Base-by-base conservation (phyloP, 2,113 vertebrate species). In the Cercocebus atys region DNA sequence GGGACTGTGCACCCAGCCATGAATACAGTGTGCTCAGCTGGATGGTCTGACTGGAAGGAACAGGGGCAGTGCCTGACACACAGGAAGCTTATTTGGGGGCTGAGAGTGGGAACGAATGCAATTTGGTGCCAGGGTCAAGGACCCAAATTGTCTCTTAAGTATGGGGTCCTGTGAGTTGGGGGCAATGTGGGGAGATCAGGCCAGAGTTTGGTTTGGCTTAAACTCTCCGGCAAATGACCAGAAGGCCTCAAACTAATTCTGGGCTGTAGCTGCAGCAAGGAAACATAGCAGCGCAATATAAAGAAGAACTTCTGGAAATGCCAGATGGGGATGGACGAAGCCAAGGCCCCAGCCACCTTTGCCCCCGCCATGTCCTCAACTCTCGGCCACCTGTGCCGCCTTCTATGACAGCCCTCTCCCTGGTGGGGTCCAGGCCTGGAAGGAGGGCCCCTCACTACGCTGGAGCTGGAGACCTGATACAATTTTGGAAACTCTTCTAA, bases 271-370 rank as follows among this genome's bases (percentile, higher is more conserved):
- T 70, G 2, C 23, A 84, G 27, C 23, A 96, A 87, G 68, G 61
- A 43, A 11, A 0, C 2, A 87, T 35, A 18, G 13, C 0, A 0
- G 18, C 61, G 47, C 20, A 55, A 72, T 12, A 66, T 18, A 5
- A 72, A 64, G 45, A 82, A n/a, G n/a, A 85, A 52, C 79, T 70
- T 83, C 66, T 38, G 93, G 89, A 93, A 96, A 87, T n/a, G 9
- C 23, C 64, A 72, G 35, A 57, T 50, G 50, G 81, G 59, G 45
- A 22, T 7, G 30, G 84, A 81, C 11, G 13, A 70, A 86, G 64
- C 22, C 47, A 45, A 55, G 23, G 38, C 59, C 75, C 35, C 11
- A 45, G 84, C 27, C 27, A 8, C 78, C 32, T 55, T 30, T 30
- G 61, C 78, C 1, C 20, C 10, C 17, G 3, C 1, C n/a, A 38